phyloP scores from a whole-genome alignment of 2,888 invertebrate species.

The Axea sp. region DNA sequence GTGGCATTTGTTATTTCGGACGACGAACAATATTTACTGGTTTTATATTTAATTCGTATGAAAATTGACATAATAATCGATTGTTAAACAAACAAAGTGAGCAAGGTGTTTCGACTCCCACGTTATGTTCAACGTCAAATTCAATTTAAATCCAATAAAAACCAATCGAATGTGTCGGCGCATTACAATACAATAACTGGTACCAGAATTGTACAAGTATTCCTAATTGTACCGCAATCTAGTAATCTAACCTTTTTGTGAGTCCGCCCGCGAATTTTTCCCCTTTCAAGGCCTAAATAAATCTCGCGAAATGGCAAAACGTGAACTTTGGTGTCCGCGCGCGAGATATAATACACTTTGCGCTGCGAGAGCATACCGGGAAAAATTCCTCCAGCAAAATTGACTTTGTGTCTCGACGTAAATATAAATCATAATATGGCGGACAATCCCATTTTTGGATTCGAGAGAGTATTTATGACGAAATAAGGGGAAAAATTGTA shows the following conservation, averaged over 20 bases:
- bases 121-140: constrained; percentile 15
- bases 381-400: constrained; percentile 43
- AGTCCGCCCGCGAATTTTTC: constrained; percentile 48
- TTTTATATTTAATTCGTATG: constrained; percentile 2
- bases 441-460: constrained; percentile 23
- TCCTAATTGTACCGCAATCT: constrained; percentile 59
- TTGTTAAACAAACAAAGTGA: constrained; percentile 14
- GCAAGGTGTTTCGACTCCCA: constrained; percentile 22
- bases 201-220: constrained; percentile 6
- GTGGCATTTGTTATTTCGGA: no score
- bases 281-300: constrained; percentile 60
- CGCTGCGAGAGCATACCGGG: constrained; percentile 6
- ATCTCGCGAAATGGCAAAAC: constrained; percentile 59
- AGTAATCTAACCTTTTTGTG: constrained; percentile 58
- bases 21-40: neutral
- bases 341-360: constrained; percentile 44
- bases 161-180: constrained; percentile 14
- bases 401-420: constrained; percentile 35
- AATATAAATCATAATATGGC: constrained; percentile 19
- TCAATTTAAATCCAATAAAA: constrained; percentile 16
- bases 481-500: constrained; percentile 1
- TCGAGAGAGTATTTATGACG: constrained; percentile 4
- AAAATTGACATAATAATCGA: constrained; percentile 12
- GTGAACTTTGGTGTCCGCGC: constrained; percentile 56
- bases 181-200: constrained; percentile 43